Evolutionary conservation across 1,140 invertebrate genomes (phyloP), one percentile per base, ranked within the genome.

Genomic region (Microplitis mediator): DNA sequence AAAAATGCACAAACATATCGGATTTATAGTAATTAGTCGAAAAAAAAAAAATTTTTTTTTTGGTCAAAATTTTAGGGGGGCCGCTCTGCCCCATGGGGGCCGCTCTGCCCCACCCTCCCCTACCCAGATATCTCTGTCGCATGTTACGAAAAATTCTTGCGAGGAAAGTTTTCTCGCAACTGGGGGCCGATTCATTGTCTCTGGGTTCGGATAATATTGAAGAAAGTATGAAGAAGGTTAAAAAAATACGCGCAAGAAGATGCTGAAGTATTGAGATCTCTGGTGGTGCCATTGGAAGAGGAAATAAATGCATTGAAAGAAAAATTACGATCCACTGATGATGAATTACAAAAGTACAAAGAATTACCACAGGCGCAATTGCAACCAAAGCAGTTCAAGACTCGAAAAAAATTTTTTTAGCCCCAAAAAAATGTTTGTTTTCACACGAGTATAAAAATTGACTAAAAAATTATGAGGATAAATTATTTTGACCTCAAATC

Each of bases 281-380:
- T 98, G 35, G 94, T 98, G 2, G 90, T 95, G 66, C 96, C 96
- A 9, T 87, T 98, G 65, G 96, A 98, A 87, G 93, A 96, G 87
- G 96, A 98, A 88, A 97, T 98, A 77, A 91, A 92, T 79, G 93
- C 92, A 4, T 88, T 98, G 0, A 97, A 97, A 85, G 92, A 93
- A 77, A 97, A 98, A 84, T 85, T 98, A 62, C 86, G 95, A 50
- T 89, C 93, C 54, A 93, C 94, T 1, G 95, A 96, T 82, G 90
- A 94, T 4, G 92, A 95, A 79, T 81, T 97, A 31, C 92, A 93
- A 79, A 90, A 91, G 62, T 92, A 87, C 75, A 89, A 89, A 78
- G 86, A 87, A 39, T 52, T 67, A 36, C 72, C 71, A 35, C 77
- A 80, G 0, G 77, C 79, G 56, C 85, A 78, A 36, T 78, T 69